Evolutionary conservation across 1,140 invertebrate genomes (phyloP).

Genomic region (Nomia melanderi): DNA sequence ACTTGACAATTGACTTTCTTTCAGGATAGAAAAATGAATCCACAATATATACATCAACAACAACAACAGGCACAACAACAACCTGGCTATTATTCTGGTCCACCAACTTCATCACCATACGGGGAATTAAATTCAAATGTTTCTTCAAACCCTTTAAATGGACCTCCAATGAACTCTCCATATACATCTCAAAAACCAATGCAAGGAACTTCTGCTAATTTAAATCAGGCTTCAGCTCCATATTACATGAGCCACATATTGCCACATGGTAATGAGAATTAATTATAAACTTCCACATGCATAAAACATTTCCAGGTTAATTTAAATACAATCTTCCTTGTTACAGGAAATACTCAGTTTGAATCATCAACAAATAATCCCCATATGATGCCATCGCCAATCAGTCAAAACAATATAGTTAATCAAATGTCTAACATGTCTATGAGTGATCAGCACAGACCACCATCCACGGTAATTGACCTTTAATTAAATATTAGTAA

Average conservation of each 20-base stretch:
- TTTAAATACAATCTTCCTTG: conserved; percentile 21
- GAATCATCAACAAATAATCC: conserved; percentile 43
- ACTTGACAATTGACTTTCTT: conserved; percentile 9
- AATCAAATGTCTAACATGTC: conserved; percentile 70
- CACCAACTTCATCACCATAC: conserved; percentile 54
- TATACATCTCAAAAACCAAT: conserved; percentile 58
- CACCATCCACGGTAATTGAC: conserved; percentile 51
- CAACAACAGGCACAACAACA: conserved; percentile 62
- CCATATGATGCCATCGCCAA: conserved; percentile 44
- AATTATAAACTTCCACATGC: background rate
- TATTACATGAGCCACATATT: conserved; percentile 62
- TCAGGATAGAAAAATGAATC: conserved; percentile 69
- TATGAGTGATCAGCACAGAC: conserved; percentile 59
- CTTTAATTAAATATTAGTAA: background rate
- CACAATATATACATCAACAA: conserved; percentile 72
- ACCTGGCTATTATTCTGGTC: conserved; percentile 54
- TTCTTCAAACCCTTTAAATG: conserved; percentile 52
- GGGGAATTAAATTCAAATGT: conserved; percentile 66
- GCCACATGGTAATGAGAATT: conserved; percentile 23
- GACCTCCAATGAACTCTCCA: conserved; percentile 41
- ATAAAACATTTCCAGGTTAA: background rate
- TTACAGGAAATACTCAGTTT: conserved; percentile 56
- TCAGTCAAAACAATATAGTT: conserved; percentile 63
- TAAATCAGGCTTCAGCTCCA: conserved; percentile 51
- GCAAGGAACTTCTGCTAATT: conserved; percentile 39